Base-by-base conservation (phyloP, 1,140 invertebrate species). In the Ladona fulva region DNA sequence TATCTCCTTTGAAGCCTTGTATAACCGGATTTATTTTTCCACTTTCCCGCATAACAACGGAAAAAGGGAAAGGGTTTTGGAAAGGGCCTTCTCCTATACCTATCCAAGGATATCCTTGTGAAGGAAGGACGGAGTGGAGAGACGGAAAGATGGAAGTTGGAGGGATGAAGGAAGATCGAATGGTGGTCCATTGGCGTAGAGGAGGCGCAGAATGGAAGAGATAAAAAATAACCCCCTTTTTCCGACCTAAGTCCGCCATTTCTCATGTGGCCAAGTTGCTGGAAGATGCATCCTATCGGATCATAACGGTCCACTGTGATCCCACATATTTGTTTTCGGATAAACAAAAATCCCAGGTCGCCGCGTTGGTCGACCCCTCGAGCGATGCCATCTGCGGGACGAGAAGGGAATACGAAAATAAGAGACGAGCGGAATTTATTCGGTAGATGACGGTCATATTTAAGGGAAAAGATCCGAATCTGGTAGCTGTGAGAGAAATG, bases 261-360 rank as follows among this genome's bases (percentile, higher is more conserved):
- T 66, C 52, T 66, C 52, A 66, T 66, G 52, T 22, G 52, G 5
- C 16, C 52, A 66, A 66, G 52, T 66, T 66, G n/a, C 52, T 22
- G 52, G 52, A 66, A 66, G 16, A 19, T 16, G 16, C 52, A 19
- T 66, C 14, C 52, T 66, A 5, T 12, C 52, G 14, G n/a, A 16
- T 66, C 52, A 66, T 66, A 66, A 66, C 52, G n/a, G 52, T 12
- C 52, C n/a, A 12, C 5, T 16, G 3, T 66, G 52, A 66, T 66
- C 52, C 52, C 52, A 66, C 52, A 66, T 66, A 66, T 66, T 66
- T 66, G 52, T 66, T 19, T 66, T 66, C 52, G 52, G 52, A 66
- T 66, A 66, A 66, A 66, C 52, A 66, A 66, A 66, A 66, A 66
- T 66, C 52, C 52, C 52, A 66, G 14, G 16, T 66, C 52, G 5